Conservation (phyloP, 2,113 vertebrate genomes). For the Cebus imitator region DNA sequence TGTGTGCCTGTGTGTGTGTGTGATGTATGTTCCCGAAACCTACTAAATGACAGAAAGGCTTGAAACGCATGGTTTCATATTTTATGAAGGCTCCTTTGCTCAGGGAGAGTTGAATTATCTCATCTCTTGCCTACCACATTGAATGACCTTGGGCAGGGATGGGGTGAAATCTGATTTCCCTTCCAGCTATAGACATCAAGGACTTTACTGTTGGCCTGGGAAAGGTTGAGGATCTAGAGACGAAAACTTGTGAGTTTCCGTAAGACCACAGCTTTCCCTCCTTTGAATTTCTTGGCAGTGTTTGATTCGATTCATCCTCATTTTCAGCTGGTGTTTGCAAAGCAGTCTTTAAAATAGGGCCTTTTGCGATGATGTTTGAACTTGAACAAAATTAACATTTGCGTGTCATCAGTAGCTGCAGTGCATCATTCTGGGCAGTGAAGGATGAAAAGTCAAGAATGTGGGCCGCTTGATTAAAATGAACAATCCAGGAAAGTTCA, state of each 20-base stretch:
- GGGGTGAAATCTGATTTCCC: not conserved
- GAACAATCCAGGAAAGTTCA: slow-evolving; percentile 77
- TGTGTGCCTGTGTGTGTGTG: not conserved
- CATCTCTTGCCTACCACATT: accelerated
- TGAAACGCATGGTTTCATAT: slow-evolving; percentile 47
- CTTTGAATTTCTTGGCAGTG: not conserved
- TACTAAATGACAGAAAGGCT: not conserved
- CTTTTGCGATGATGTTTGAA: slow-evolving; percentile 79
- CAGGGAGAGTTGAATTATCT: not conserved
- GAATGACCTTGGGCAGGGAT: not conserved
- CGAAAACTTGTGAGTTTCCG: not conserved
- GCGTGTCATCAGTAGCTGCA: slow-evolving; percentile 77
- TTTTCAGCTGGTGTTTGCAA: slow-evolving; percentile 78
- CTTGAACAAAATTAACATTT: slow-evolving; percentile 82
- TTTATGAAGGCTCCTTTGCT: not conserved
- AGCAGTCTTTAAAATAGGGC: slow-evolving; percentile 75
- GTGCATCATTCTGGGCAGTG: slow-evolving; percentile 79
- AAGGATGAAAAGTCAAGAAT: slow-evolving; percentile 79
- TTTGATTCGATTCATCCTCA: slow-evolving; percentile 62
- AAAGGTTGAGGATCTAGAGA: slow-evolving; percentile 50
- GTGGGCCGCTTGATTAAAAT: slow-evolving; percentile 82
- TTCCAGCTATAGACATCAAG: not conserved
- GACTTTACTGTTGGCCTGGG: not conserved
- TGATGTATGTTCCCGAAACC: not conserved
- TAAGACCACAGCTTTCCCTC: slow-evolving; percentile 34